Conservation (phyloP, 2,888 invertebrate species). For the Agonopterix arenella region DNA sequence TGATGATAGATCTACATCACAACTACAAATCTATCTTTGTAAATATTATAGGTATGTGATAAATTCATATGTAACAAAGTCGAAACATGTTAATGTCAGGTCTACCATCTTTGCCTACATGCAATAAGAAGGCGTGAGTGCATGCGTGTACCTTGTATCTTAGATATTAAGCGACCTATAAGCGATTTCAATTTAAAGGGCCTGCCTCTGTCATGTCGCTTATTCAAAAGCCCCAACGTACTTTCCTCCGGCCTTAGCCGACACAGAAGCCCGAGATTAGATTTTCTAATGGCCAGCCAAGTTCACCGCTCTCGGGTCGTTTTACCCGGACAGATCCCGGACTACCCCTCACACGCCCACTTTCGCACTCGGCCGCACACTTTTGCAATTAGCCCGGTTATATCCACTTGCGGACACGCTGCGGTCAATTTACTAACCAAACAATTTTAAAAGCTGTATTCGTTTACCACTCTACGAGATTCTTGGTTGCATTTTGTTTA, state of each 20-base stretch:
- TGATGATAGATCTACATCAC: no score
- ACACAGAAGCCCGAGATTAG: constrained; percentile 45
- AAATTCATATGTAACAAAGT: no score
- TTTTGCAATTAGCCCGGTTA: constrained; percentile 7
- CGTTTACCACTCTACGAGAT: constrained; percentile 6
- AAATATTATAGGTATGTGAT: no score
- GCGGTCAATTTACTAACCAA: constrained; percentile 10
- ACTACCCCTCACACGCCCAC: constrained; percentile 3
- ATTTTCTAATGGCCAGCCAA: constrained; percentile 42
- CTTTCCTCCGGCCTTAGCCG: constrained; percentile 21
- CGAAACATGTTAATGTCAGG: no score
- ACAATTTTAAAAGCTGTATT: constrained; percentile 10
- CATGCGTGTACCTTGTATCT: no score
- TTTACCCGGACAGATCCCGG: constrained; percentile 14
- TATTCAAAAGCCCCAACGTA: constrained; percentile 5
- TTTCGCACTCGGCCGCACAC: constrained; percentile 3
- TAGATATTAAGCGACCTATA: no score
- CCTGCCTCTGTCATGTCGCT: no score
- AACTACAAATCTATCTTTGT: no score
- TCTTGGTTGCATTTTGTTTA: constrained; percentile 5
- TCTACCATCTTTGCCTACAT: no score
- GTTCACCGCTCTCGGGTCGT: constrained; percentile 39
- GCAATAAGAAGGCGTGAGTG: no score
- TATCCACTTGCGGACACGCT: neutral
- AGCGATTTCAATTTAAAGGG: no score